These are phyloP conservation scores for Neoseiulus cucumeris DNA, from an alignment of 1,140 invertebrate genomes.

Conservation along the genomic window DNA sequence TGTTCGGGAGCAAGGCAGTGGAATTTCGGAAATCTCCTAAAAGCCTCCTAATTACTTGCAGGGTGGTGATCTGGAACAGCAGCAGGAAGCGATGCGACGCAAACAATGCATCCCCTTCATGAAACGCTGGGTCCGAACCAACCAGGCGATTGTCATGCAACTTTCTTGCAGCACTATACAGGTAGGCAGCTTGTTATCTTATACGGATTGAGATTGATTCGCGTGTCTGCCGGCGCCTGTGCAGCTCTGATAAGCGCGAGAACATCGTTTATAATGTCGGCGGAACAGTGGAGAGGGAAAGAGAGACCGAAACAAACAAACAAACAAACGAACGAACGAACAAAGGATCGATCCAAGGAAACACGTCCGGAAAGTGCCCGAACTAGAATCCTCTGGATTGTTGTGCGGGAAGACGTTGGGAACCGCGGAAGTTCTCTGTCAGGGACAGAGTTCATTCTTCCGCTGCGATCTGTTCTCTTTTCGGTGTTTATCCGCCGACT, in stretches of 20 bases:
- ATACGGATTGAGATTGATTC: conserved; percentile 1
- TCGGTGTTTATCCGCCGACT: no score
- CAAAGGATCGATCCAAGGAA: no score
- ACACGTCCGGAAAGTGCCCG: no score
- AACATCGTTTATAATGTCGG: not conserved
- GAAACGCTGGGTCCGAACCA: conserved; percentile 37
- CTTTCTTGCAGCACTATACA: conserved; percentile 40
- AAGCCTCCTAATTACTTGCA: conserved; percentile 23
- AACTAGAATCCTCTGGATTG: no score
- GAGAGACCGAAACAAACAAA: no score
- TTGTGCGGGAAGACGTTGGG: no score
- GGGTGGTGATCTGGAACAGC: conserved; percentile 30
- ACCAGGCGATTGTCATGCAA: conserved; percentile 38
- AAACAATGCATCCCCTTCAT: conserved; percentile 30
- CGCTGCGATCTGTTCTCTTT: no score
- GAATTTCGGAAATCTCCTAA: no score
- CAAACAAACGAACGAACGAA: not conserved
- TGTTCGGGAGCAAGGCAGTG: no score
- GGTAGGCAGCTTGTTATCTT: conserved; percentile 23
- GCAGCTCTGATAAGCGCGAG: not conserved
- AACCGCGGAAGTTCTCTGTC: no score
- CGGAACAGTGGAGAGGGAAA: no score
- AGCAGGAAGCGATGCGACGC: conserved; percentile 13
- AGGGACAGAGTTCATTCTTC: no score
- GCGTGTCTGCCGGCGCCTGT: not conserved